Evolutionary conservation across 2,797 vertebrate species (phyloP).

Genomic region (Micrastur ruficollis): DNA sequence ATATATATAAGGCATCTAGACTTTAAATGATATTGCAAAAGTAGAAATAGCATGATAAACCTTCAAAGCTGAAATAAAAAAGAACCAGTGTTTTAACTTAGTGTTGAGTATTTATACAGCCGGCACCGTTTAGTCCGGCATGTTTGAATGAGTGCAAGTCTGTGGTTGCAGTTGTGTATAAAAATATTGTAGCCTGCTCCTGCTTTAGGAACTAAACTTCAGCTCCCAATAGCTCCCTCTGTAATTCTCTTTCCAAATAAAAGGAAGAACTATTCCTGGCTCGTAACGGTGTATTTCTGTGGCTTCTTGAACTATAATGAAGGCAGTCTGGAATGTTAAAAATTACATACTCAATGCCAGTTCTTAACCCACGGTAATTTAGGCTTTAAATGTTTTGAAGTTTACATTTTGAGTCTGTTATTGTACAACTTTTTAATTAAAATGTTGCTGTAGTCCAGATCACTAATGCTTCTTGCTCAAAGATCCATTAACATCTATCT

Average conservation of each 20-base stretch:
- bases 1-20: neutral
- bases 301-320: slow-evolving; percentile 75
- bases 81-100: slow-evolving; percentile 74
- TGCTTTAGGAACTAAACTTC: slow-evolving; percentile 69
- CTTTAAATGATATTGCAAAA: slow-evolving; percentile 60
- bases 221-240: slow-evolving; percentile 72
- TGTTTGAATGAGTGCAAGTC: slow-evolving; percentile 63
- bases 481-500: slow-evolving; percentile 17
- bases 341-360: slow-evolving; percentile 61
- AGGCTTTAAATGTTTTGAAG: slow-evolving; percentile 54
- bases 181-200: slow-evolving; percentile 74
- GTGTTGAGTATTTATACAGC: slow-evolving; percentile 77
- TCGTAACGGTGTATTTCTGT: slow-evolving; percentile 75
- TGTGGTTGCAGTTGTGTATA: slow-evolving; percentile 74
- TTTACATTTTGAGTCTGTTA: slow-evolving; percentile 57
- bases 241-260: slow-evolving; percentile 85
- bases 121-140: slow-evolving; percentile 82
- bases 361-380: slow-evolving; percentile 72
- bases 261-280: slow-evolving; percentile 82
- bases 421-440: slow-evolving; percentile 67
- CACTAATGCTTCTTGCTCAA: neutral
- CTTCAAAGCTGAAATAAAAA: slow-evolving; percentile 74
- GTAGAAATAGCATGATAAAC: slow-evolving; percentile 60
- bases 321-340: slow-evolving; percentile 77
- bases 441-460: neutral